Base-by-base conservation (phyloP, 1,140 invertebrate genomes). In the Papilio helenus region DNA sequence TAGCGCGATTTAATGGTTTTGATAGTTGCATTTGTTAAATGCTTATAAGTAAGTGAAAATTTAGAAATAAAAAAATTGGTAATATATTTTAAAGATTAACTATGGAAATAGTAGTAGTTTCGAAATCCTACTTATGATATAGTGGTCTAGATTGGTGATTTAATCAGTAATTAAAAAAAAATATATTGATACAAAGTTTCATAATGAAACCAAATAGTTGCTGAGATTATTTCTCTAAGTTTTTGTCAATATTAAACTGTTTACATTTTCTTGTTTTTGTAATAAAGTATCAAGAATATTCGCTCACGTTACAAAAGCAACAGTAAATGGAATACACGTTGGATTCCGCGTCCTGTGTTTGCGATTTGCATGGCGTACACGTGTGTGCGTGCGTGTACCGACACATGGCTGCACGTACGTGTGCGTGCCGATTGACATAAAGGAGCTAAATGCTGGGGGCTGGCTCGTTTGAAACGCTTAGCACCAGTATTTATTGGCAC, bases 401-500 rank as follows among this genome's bases (percentile, higher is more conserved):
- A 74, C 73, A 46, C 26, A 39, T 44, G 44, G 23, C 20, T 1
- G n/a, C 18, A 42, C 44, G 76, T 46, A 49, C 79, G 80, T 85
- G 84, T 89, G 87, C 76, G 86, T 83, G 76, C 61, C 88, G 89
- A 91, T 90, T 91, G 89, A 90, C 88, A 86, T 88, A 87, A 88
- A 92, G 84, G 84, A 89, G 88, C 87, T 93, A 92, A 92, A 90
- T 89, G 87, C 85, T 85, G 83, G 88, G 90, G 89, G 87, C 87
- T 85, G 85, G 85, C 81, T 79, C 86, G 86, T 87, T 88, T 86
- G 80, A 84, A 90, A 85, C 88, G 87, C 86, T 92, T 89, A 91
- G 83, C 87, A 80, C 81, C 81, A 85, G 87, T 93, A 92, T 93
- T 92, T 93, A 93, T 93, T 93, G 92, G 90, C 91, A 93, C 92